These are phyloP conservation scores for Digitonthophagus gazella DNA, from an alignment of 2,888 invertebrate genomes.

Conservation along the genomic window DNA sequence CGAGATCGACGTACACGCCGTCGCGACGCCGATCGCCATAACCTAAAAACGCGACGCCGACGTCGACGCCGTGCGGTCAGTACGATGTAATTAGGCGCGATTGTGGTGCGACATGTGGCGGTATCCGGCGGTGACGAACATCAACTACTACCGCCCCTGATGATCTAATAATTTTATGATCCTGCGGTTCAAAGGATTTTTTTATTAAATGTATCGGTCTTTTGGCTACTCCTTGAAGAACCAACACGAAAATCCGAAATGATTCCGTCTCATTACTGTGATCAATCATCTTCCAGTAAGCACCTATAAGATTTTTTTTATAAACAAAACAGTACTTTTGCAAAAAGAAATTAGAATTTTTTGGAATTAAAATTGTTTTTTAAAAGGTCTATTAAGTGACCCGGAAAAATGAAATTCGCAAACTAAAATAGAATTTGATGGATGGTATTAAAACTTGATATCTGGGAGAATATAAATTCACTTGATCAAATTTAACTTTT, in stretches of 20 bases:
- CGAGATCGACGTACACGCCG: conserved; percentile 39
- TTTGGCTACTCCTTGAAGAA: background rate
- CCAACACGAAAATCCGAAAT: conserved; percentile 35
- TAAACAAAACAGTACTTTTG: background rate
- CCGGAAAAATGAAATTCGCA: too few relatives aligned
- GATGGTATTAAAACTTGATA: too few relatives aligned
- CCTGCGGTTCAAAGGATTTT: too few relatives aligned
- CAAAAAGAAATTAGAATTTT: too few relatives aligned
- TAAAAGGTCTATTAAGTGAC: too few relatives aligned
- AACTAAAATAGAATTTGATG: too few relatives aligned
- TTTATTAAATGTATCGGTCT: background rate
- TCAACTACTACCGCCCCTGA: background rate
- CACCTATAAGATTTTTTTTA: conserved; percentile 6
- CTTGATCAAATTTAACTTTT: too few relatives aligned
- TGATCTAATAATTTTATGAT: too few relatives aligned
- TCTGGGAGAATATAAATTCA: too few relatives aligned
- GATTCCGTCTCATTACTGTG: conserved; percentile 51
- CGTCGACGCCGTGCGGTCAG: too few relatives aligned
- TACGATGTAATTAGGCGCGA: conserved; percentile 10
- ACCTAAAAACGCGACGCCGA: conserved; percentile 39
- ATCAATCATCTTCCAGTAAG: conserved; percentile 46
- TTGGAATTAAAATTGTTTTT: too few relatives aligned
- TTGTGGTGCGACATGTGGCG: background rate
- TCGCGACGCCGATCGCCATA: conserved; percentile 37
- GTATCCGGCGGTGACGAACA: conserved; percentile 2